Evolutionary conservation across 2,888 invertebrate species (phyloP).

Genomic region (Actias luna): DNA sequence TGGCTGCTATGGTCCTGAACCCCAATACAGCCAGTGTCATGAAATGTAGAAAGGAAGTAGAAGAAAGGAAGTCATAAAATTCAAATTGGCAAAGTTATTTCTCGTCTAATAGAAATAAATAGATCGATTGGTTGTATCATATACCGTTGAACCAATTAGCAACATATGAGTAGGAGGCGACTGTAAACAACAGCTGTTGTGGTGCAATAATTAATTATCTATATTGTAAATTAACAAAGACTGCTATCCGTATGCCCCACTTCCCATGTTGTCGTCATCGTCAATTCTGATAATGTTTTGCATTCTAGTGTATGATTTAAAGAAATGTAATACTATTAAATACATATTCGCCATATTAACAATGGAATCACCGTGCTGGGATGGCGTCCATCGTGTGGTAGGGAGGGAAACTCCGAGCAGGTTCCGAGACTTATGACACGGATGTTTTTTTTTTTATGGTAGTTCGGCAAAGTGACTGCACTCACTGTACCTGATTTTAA

Average conservation of each 20-base stretch:
- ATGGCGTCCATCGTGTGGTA: too few species aligned
- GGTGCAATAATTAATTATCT: slow-evolving; percentile 25
- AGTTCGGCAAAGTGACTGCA: too few species aligned
- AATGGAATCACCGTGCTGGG: too few species aligned
- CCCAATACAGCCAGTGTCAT: too few species aligned
- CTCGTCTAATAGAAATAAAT: neutral
- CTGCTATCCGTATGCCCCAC: slow-evolving; percentile 53
- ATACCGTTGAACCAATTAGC: neutral
- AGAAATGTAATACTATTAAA: neutral
- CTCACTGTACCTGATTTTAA: too few species aligned
- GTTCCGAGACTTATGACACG: too few species aligned
- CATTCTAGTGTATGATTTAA: neutral
- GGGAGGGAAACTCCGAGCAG: too few species aligned
- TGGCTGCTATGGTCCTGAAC: too few species aligned
- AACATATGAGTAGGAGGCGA: slow-evolving; percentile 9
- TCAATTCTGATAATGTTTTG: neutral
- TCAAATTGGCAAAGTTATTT: neutral
- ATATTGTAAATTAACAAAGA: slow-evolving; percentile 25
- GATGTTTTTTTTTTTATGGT: too few species aligned
- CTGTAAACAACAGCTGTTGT: slow-evolving; percentile 35
- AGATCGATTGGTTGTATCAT: neutral
- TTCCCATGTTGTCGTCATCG: slow-evolving; percentile 43
- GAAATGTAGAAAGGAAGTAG: too few species aligned
- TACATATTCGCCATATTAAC: too few species aligned
- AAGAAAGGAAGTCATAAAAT: too few species aligned